Evolutionary conservation across 2,888 invertebrate genomes (phyloP).

Genomic region (Pantelozetes paolii): DNA sequence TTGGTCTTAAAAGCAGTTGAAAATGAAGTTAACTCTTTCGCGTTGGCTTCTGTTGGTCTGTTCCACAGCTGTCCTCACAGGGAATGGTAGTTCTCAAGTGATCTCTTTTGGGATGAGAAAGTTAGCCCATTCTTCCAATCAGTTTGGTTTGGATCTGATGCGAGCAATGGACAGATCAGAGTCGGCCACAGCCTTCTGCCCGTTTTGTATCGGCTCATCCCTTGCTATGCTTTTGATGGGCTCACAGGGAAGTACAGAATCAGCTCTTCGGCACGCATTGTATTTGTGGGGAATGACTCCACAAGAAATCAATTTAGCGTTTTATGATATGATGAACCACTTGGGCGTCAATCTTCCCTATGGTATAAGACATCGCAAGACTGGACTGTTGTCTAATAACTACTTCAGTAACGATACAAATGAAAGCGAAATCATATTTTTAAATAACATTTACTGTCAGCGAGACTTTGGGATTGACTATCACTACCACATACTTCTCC

Average conservation of each 20-base stretch:
- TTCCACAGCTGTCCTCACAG: neutral
- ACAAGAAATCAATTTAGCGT: constrained; percentile 48
- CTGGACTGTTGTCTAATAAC: constrained; percentile 3
- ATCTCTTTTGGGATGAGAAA: constrained; percentile 48
- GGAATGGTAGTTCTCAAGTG: constrained; percentile 41
- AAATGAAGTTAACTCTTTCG: constrained; percentile 27
- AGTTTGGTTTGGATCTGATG: constrained; percentile 48
- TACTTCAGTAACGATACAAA: constrained; percentile 12
- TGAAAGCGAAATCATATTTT: constrained; percentile 43
- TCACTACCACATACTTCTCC: constrained; percentile 47
- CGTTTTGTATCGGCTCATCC: constrained; percentile 48
- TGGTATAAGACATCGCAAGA: constrained; percentile 17
- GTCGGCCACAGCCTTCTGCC: constrained; percentile 47
- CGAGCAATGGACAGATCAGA: constrained; percentile 46
- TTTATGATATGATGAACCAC: constrained; percentile 47
- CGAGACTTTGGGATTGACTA: constrained; percentile 47
- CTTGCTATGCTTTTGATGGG: constrained; percentile 48
- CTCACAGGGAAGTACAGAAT: constrained; percentile 43
- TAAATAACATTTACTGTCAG: constrained; percentile 48
- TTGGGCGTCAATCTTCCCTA: constrained; percentile 46
- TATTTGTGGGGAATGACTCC: constrained; percentile 48
- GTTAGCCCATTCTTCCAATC: constrained; percentile 48
- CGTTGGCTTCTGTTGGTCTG: constrained; percentile 26
- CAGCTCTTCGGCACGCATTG: constrained; percentile 47
- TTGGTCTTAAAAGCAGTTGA: neutral